These are phyloP conservation scores for Mythimna pallens DNA, from an alignment of 2,888 invertebrate species.

Conservation along the genomic window DNA sequence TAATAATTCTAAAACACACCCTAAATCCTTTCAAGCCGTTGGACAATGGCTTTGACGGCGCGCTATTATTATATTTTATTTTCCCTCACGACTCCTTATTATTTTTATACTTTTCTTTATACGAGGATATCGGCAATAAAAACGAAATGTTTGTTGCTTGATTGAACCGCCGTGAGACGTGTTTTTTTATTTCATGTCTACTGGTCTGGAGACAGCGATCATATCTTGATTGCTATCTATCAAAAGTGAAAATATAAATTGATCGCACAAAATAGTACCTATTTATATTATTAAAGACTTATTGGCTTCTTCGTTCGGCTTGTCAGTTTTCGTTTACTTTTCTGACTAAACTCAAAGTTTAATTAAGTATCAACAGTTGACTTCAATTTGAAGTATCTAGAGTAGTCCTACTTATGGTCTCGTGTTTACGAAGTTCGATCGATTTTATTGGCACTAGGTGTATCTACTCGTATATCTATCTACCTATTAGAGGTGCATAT, in stretches of 20 bases:
- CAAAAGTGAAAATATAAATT: constrained; percentile 43
- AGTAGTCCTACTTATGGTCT: constrained; percentile 6
- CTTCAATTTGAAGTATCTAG: constrained; percentile 6
- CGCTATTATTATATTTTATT: constrained; percentile 87
- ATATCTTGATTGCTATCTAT: constrained; percentile 51
- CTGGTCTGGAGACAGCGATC: constrained; percentile 45
- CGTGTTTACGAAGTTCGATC: constrained; percentile 29
- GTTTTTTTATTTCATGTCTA: constrained; percentile 75
- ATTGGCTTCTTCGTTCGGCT: constrained; percentile 18
- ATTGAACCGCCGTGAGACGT: constrained; percentile 81
- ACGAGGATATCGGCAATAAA: constrained; percentile 86
- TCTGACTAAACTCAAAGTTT: constrained; percentile 27
- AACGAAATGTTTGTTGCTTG: constrained; percentile 85
- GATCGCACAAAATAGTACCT: constrained; percentile 19
- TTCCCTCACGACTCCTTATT: constrained; percentile 84
- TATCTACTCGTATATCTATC: constrained; percentile 6
- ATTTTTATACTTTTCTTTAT: constrained; percentile 87
- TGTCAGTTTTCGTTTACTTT: constrained; percentile 15
- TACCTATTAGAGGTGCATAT: constrained; percentile 18
- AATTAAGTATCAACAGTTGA: constrained; percentile 30
- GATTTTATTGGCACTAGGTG: constrained; percentile 36
- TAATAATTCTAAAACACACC: constrained; percentile 74
- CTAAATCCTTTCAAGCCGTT: constrained; percentile 79
- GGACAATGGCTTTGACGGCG: constrained; percentile 80
- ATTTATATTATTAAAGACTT: constrained; percentile 12